These are phyloP conservation scores for Drosophila imparisetae DNA, from an alignment of 2,888 invertebrate genomes.

Conservation along the genomic window DNA sequence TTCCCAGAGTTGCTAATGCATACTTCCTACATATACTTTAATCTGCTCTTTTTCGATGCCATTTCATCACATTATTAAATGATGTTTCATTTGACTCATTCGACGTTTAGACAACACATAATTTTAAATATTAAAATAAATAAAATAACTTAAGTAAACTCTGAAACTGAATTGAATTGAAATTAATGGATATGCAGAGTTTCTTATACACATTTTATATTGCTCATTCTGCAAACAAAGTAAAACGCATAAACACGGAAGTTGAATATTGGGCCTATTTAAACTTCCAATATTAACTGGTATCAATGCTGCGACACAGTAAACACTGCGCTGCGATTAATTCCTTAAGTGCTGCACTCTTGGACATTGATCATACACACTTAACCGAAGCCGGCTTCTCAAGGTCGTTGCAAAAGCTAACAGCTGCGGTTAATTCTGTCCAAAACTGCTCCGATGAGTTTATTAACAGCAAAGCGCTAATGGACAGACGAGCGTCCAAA, in stretches of 20 bases:
- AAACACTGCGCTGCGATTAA: background rate
- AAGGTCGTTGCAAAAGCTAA: conserved; percentile 48
- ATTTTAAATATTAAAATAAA: background rate
- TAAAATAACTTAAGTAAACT: background rate
- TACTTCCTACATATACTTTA: background rate
- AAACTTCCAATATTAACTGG: background rate
- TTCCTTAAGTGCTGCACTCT: conserved; percentile 17
- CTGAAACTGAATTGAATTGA: background rate
- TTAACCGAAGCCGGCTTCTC: conserved; percentile 8
- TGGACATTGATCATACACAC: conserved; percentile 24
- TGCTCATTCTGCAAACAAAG: background rate
- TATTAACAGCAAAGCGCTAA: conserved; percentile 59
- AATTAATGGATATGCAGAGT: background rate
- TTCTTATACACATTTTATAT: background rate
- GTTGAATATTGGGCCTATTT: background rate
- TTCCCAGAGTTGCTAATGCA: conserved; percentile 25
- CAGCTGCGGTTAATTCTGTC: conserved; percentile 7
- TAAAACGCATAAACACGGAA: conserved; percentile 5
- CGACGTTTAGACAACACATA: background rate
- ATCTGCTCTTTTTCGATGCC: background rate
- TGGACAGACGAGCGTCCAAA: conserved; percentile 24
- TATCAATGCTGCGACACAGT: background rate
- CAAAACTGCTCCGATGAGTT: conserved; percentile 20
- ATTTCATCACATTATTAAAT: background rate
- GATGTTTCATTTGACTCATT: background rate